Base-by-base conservation (phyloP, 2,797 vertebrate genomes). In the Arnoldichthys spilopterus region DNA sequence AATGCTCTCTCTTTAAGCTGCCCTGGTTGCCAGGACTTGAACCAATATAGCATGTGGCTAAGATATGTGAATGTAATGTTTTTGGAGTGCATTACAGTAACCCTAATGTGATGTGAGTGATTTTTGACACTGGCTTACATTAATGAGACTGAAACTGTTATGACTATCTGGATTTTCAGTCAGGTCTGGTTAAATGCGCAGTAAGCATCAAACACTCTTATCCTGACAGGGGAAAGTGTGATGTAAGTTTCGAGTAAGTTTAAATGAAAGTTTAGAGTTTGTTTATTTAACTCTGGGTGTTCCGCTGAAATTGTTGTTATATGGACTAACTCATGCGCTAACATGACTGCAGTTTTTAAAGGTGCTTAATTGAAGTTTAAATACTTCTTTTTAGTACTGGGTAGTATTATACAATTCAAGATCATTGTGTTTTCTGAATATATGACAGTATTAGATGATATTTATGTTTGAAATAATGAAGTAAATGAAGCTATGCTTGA, bases 71-170 rank as follows among this genome's bases (percentile, higher is more conserved):
- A 82, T 86, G 80, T 86, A 75, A 87, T 82, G 47, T 83, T 67
- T 1, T 20, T 6, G 16, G 28, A 3, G 47, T 51, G 45, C 28
- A 20, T 51, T 30, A n/a, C 16, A 87, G 81, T 89, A 87, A 85
- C 80, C 85, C 90, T 92, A 87, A 91, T 91, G 88, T 82, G 74
- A 69, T 84, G 75, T 71, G 77, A 88, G 85, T 83, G 82, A 89
- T 88, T 87, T 86, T 86, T 83, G 87, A 82, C 85, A 88, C 83
- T 87, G 90, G 88, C 86, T 76, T 78, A 85, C 80, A 89, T 88
- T 86, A 87, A 88, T 88, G 88, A 85, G 45, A 26, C 88, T 78
- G 6, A 11, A 62, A 61, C 51, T 82, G 84, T 87, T 84, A 87
- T 85, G 67, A 80, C 83, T 68, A 71, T 81, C 20, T 37, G 78